Conservation (phyloP, 1,140 invertebrate species). For the Stratiolaelaps scimitus region DNA sequence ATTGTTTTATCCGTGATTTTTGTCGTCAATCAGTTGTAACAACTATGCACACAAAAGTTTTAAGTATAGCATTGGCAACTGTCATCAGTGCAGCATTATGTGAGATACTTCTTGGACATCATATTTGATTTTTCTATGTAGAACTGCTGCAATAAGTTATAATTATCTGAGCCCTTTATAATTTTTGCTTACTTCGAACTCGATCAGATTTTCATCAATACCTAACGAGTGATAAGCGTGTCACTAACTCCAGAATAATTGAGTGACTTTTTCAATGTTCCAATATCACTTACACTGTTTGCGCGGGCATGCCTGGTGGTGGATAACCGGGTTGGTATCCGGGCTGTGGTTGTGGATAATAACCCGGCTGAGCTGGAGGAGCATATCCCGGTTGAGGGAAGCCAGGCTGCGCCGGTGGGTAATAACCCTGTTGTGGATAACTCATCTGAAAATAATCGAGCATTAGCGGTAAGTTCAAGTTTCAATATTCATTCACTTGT, state of each 20-base stretch:
- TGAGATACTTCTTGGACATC: not conserved
- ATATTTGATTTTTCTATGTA: not conserved
- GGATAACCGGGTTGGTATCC: conserved; percentile 1
- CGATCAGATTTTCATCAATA: not conserved
- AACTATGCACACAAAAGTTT: not conserved
- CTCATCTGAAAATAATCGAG: conserved; percentile 17
- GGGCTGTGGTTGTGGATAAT: conserved; percentile 3
- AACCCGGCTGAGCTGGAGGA: conserved; percentile 6
- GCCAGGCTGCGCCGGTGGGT: conserved; percentile 9
- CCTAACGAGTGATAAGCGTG: not conserved
- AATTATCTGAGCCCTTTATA: too few species aligned
- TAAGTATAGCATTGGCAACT: not conserved
- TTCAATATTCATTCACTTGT: not conserved
- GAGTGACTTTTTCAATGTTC: not conserved
- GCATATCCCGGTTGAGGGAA: conserved; percentile 12
- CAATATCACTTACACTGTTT: conserved; percentile 9
- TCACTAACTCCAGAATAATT: not conserved
- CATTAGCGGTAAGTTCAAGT: too few species aligned
- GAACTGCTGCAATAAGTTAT: too few species aligned
- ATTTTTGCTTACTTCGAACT: not conserved
- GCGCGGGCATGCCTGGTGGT: not conserved
- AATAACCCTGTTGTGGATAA: conserved; percentile 22
- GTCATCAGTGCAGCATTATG: not conserved
- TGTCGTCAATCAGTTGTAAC: not conserved
- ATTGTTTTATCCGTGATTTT: too few species aligned